phyloP scores from a whole-genome alignment of 2,888 invertebrate genomes.

The Enchytraeus crypticus region DNA sequence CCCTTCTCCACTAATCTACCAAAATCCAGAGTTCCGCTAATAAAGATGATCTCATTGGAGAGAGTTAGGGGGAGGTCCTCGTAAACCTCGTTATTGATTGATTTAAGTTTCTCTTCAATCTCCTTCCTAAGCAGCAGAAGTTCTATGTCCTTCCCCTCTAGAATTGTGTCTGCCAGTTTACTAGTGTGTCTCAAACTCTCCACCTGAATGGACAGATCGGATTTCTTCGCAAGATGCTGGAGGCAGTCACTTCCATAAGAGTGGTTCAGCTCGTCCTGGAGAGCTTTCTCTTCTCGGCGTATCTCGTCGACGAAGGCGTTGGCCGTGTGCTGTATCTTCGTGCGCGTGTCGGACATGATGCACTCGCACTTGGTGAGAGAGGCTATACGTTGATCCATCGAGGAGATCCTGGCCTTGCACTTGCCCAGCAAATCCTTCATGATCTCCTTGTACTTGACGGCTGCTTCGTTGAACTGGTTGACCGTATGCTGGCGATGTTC shows the following conservation, averaged over 20 bases:
- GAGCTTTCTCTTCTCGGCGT: constrained; percentile 41
- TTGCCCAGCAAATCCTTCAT: constrained; percentile 39
- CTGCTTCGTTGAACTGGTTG: constrained; percentile 36
- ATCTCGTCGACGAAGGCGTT: constrained; percentile 47
- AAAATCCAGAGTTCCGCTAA: constrained; percentile 40
- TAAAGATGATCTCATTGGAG: constrained; percentile 35
- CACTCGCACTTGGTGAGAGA: constrained; percentile 41
- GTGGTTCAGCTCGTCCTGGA: constrained; percentile 45
- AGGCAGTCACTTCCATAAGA: constrained; percentile 45
- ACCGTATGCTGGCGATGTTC: constrained; percentile 36
- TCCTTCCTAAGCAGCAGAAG: constrained; percentile 48
- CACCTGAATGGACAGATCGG: constrained; percentile 28
- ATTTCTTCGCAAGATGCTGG: constrained; percentile 41
- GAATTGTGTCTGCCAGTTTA: constrained; percentile 46
- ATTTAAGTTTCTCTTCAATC: constrained; percentile 46
- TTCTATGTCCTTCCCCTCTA: constrained; percentile 49
- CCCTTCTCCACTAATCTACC: constrained; percentile 44
- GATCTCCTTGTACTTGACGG: constrained; percentile 45
- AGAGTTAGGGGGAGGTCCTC: constrained; percentile 41
- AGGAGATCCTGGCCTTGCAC: constrained; percentile 42
- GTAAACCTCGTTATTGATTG: constrained; percentile 37
- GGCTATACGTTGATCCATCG: constrained; percentile 40
- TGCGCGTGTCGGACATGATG: constrained; percentile 43
- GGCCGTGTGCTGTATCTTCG: constrained; percentile 44
- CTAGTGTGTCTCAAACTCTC: constrained; percentile 48